Base-by-base conservation (phyloP, 2,113 vertebrate species). In the Crypturellus undulatus region DNA sequence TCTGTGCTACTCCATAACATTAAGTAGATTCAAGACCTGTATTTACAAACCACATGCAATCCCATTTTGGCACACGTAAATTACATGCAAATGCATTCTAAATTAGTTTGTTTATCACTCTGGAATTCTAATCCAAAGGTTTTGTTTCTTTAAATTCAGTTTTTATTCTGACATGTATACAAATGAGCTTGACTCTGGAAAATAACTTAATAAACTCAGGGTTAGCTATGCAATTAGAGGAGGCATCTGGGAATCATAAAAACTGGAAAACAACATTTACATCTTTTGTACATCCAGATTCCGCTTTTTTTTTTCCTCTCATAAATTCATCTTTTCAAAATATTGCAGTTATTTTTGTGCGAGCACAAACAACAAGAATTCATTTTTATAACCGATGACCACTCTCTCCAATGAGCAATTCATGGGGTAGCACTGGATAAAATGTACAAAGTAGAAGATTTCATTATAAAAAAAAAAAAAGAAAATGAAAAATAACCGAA, bases 131-230 rank as follows among this genome's bases (percentile, higher is more conserved):
- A 97, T 97, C 97, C 94, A 97, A 96, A 94, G 94, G 90, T 94
- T 93, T 97, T 96, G 93, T 42, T 97, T 97, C 98, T 95, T 96
- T 47, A 95, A 97, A 97, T 97, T 97, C 97, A 94, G 96, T 93
- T 98, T 97, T 97, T 92, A 96, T 97, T 98, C 97, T 98, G 97
- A 97, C 96, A 96, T 97, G 96, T 97, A 97, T 98, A 98, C 96
- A 98, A 98, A 98, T 98, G 96, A 98, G 97, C 98, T 97, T 97
- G 97, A 97, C 98, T 98, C 96, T 96, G 96, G 96, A 98, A 98
- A 98, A 97, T 98, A 98, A 98, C 97, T 97, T 97, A 98, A 98
- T 98, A 98, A 98, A 98, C 97, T 94, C 89, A 38, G 97, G 97
- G 97, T 97, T 97, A 97, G 97, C 97, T 94, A 54, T 88, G 97